These are phyloP conservation scores for Gila robusta DNA, from an alignment of 2,797 vertebrate genomes.

Conservation along the genomic window DNA sequence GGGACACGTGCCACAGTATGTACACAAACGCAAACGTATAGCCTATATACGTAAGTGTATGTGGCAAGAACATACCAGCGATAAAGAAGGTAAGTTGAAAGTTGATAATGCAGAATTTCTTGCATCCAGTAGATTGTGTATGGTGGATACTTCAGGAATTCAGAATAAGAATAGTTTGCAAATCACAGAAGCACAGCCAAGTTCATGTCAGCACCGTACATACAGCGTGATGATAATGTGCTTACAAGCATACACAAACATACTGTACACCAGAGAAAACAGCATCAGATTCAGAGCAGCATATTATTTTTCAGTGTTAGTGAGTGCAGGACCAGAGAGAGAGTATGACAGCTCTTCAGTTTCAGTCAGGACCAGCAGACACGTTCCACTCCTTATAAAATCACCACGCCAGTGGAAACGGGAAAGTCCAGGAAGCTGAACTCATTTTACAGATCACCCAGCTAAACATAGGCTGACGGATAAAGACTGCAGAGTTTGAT, in stretches of 20 bases:
- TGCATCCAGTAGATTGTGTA: constrained; percentile 24
- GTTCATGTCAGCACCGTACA: constrained; percentile 38
- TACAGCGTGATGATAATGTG: not conserved
- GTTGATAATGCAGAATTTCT: constrained; percentile 20
- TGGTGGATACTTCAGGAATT: constrained; percentile 16
- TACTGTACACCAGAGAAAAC: constrained; percentile 1
- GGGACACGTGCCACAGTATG: constrained; percentile 43
- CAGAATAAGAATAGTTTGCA: no score
- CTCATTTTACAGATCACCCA: constrained; percentile 14
- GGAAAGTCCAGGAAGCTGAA: constrained; percentile 41
- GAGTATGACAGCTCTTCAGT: constrained; percentile 29
- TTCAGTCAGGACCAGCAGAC: constrained; percentile 16
- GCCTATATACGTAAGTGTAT: not conserved
- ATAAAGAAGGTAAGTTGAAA: not conserved
- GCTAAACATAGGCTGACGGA: constrained; percentile 14
- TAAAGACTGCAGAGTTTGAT: not conserved
- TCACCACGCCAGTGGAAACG: constrained; percentile 38
- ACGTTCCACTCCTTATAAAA: constrained; percentile 49
- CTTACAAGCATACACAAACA: constrained; percentile 10
- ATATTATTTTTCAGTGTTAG: constrained; percentile 13
- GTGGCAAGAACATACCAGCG: not conserved
- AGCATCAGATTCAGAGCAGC: constrained; percentile 18
- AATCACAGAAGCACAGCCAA: constrained; percentile 16
- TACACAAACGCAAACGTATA: not conserved
- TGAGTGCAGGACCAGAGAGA: constrained; percentile 1